A percentile compares a stretch with the other conserved stretches of the same genome.
phyloP scores from a whole-genome alignment of 1,140 invertebrate species.

The Leptinotarsa undecemlineata region DNA sequence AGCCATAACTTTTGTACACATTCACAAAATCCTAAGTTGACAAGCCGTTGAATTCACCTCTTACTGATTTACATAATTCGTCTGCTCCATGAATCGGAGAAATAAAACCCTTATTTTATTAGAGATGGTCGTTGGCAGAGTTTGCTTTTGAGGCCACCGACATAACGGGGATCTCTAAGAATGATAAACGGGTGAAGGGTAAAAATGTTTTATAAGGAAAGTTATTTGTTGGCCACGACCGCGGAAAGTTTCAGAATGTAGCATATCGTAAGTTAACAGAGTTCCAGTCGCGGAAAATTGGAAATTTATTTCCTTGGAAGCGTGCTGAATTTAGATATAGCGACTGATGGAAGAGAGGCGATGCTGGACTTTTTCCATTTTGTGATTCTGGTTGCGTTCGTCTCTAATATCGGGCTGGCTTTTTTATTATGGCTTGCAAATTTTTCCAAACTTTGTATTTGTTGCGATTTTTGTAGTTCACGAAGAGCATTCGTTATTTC shows the following conservation, averaged over 20 bases:
- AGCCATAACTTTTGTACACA: neutral
- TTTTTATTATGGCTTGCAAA: too few species aligned
- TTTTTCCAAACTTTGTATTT: too few species aligned
- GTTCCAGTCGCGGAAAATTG: constrained; percentile 2
- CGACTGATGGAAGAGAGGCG: neutral
- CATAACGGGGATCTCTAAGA: neutral
- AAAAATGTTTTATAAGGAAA: constrained; percentile 7
- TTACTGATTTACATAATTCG: neutral
- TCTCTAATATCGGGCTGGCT: too few species aligned
- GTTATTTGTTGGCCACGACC: constrained; percentile 7
- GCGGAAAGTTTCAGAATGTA: neutral
- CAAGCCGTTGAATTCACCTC: neutral
- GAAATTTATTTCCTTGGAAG: neutral
- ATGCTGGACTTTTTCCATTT: too few species aligned
- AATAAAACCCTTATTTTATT: constrained; percentile 2
- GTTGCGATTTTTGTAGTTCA: too few species aligned
- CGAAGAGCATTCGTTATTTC: too few species aligned
- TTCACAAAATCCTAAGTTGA: neutral
- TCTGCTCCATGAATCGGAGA: too few species aligned
- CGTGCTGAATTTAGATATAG: neutral
- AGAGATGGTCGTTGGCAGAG: constrained; percentile 1
- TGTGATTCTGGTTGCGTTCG: too few species aligned
- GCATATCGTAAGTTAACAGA: constrained; percentile 5
- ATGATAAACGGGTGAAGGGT: constrained; percentile 7
- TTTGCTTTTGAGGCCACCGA: neutral